Evolutionary conservation across 92 coral and sea anemone genomes (phyloP).

Genomic region (Virgularia gustaviana): DNA sequence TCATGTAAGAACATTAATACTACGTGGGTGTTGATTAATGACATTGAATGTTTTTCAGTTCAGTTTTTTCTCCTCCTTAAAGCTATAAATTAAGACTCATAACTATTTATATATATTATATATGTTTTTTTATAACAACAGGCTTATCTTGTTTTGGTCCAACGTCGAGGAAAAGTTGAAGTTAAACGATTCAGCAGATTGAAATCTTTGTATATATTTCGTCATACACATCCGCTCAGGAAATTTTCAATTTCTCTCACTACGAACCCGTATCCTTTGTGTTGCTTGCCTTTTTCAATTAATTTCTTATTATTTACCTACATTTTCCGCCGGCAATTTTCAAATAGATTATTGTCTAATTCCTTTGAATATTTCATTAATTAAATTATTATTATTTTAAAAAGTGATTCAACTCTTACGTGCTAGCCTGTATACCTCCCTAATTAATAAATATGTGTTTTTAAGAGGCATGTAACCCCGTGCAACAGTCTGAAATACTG

Average conservation of each 20-base stretch:
- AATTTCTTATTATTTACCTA: too few species aligned
- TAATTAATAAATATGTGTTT: too few species aligned
- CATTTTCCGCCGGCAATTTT: too few species aligned
- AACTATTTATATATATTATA: not conserved
- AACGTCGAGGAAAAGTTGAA: conserved; percentile 76
- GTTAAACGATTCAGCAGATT: conserved; percentile 77
- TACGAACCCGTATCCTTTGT: conserved; percentile 94
- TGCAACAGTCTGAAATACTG: too few species aligned
- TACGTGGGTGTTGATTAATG: not conserved
- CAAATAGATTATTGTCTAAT: too few species aligned
- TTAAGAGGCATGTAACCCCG: too few species aligned
- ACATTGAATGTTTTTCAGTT: not conserved
- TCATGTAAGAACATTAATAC: too few species aligned
- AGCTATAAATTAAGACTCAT: not conserved
- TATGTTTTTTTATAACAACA: conserved; percentile 38
- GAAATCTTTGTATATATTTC: conserved; percentile 84
- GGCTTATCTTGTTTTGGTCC: conserved; percentile 83
- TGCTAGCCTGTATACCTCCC: too few species aligned
- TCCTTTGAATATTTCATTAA: too few species aligned
- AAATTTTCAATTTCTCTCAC: conserved; percentile 63
- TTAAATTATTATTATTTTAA: too few species aligned
- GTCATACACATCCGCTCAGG: conserved; percentile 68
- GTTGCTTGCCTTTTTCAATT: too few species aligned
- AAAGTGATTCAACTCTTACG: too few species aligned
- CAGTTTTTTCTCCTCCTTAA: not conserved